Percentiles rank a stretch among this genome's conserved stretches.
phyloP scores from a whole-genome alignment of 2,113 vertebrate species.

The Martes martes region DNA sequence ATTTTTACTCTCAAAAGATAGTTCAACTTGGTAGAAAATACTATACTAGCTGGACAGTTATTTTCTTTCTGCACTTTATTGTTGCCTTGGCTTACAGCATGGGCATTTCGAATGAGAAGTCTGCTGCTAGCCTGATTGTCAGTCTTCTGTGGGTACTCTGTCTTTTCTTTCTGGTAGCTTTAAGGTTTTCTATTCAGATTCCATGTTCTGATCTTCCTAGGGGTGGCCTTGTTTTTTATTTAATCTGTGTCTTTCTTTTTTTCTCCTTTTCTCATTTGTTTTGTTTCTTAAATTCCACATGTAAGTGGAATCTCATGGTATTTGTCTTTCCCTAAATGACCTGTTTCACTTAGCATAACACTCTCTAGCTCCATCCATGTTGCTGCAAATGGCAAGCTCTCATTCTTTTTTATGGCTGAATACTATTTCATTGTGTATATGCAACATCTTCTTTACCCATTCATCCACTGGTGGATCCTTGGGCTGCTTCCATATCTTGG shows the following conservation, averaged over 20 bases:
- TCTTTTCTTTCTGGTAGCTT: not conserved
- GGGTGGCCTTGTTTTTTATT: not conserved
- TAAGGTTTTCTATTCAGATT: not conserved
- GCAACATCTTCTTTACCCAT: not conserved
- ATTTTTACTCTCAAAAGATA: not conserved
- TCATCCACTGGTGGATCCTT: not conserved
- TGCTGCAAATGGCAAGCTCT: not conserved
- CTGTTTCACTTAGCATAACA: not conserved
- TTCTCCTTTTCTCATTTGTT: not conserved
- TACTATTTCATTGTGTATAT: not conserved
- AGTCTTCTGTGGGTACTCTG: not conserved
- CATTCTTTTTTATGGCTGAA: not conserved
- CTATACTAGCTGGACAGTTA: too few relatives aligned
- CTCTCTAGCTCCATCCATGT: not conserved
- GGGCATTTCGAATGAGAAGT: not conserved
- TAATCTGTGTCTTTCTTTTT: not conserved
- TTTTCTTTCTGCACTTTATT: not conserved
- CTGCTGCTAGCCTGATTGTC: not conserved
- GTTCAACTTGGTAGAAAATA: not conserved
- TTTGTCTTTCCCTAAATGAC: not conserved
- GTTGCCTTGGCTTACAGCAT: not conserved
- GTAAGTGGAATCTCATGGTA: not conserved
- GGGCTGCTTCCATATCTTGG: not conserved
- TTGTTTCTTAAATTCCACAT: not conserved
- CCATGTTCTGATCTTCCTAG: not conserved